Base-by-base conservation (phyloP, 1,140 invertebrate genomes). In the Tenebrio molitor region DNA sequence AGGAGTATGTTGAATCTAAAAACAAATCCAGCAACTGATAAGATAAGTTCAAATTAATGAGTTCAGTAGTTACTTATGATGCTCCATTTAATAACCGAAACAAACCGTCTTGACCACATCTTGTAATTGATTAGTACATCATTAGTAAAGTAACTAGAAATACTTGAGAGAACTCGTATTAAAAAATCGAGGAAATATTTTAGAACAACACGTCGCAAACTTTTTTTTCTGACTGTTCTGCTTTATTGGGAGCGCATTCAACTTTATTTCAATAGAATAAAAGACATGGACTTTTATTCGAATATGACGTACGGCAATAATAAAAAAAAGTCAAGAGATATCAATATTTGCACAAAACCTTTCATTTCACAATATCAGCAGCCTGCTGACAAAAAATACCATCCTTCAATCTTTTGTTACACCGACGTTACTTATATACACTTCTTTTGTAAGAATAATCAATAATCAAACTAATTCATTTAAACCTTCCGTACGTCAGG, bases 341-440 rank as follows among this genome's bases (percentile, higher is more conserved):
- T 29, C 50, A 58, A 58, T 58, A 58, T 58, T 58, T 58, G 50
- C 50, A 58, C 21, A 58, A 58, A 58, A 58, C 50, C 50, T 58
- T 58, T 58, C 50, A 58, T 58, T 58, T 58, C 50, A 58, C 23
- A 58, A 58, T 21, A 53, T 53, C 46, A 53, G 19, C 50, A 23
- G 23, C 21, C 50, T 58, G 50, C 50, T 58, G 15, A 58, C 50
- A 58, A 58, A 58, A 58, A 58, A 58, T 58, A 29, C 12, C 50
- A 58, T 58, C 23, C 21, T 58, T 58, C 50, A 58, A 12, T 58
- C 23, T 12, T 33, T 33, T 33, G 50, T 58, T 53, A 12, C 16
- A 25, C 21, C n/a, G 50, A 29, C 23, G 23, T 58, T 58, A 58
- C 29, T 58, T 39, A 39, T n/a, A n/a, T 39, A 39, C 36, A 39